Percentiles rank a stretch among this genome's conserved stretches.
phyloP scores from a whole-genome alignment of 2,797 vertebrate species.

The Gymnoscopelus braueri region DNA sequence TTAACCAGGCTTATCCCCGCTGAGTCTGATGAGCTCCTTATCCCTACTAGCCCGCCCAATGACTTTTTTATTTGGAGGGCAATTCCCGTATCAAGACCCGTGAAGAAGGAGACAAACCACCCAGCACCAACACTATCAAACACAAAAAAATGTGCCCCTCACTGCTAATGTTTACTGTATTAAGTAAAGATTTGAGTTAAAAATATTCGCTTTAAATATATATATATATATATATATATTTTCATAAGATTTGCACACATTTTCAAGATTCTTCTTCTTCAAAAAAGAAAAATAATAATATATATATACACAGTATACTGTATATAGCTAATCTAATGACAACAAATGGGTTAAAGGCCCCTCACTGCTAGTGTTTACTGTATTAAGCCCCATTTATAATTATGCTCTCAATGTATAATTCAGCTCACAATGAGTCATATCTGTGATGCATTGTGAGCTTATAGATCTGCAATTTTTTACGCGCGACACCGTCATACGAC shows the following conservation, averaged over 20 bases:
- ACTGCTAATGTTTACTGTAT: conserved; percentile 9
- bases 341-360: no score
- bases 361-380: no score
- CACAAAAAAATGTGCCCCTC: conserved; percentile 21
- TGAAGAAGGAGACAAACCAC: conserved; percentile 27
- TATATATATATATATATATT: no score
- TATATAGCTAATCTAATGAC: no score
- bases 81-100: conserved; percentile 35
- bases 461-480: not conserved
- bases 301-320: no score
- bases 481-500: not conserved
- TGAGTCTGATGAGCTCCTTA: conserved; percentile 62
- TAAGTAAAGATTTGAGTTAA: not conserved
- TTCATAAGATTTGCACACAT: no score
- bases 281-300: no score
- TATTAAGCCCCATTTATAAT: no score
- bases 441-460: not conserved
- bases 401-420: no score
- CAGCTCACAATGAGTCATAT: no score
- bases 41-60: conserved; percentile 28
- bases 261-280: no score
- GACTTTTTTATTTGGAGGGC: conserved; percentile 9
- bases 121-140: conserved; percentile 32
- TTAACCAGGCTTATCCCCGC: conserved; percentile 63
- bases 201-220: no score